phyloP scores from a whole-genome alignment of 2,888 invertebrate species.

The Spilarctia lutea region DNA sequence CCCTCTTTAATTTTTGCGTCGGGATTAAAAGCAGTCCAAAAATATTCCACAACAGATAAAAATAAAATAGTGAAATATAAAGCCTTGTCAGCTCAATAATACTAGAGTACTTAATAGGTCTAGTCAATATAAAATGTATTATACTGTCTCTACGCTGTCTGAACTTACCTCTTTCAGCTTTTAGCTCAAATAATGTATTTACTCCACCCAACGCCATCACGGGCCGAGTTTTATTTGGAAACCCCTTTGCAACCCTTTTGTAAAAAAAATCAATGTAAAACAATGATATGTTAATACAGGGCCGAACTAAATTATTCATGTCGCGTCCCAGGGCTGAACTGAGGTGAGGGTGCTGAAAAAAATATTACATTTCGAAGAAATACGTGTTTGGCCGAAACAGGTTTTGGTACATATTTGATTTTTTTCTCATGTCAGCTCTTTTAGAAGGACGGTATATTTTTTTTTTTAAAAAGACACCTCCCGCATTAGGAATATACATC shows the following conservation, averaged over 20 bases:
- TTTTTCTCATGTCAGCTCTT: background rate
- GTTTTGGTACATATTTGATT: constrained; percentile 8
- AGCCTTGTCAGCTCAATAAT: background rate
- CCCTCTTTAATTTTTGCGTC: too few relatives aligned
- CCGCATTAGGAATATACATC: too few relatives aligned
- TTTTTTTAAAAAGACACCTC: too few relatives aligned
- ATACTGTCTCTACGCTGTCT: background rate
- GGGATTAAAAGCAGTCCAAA: too few relatives aligned
- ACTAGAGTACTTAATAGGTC: background rate
- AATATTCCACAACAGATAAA: too few relatives aligned
- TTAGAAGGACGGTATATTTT: too few relatives aligned
- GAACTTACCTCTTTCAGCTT: background rate
- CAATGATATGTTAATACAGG: constrained; percentile 53
- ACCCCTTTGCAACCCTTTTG: constrained; percentile 15
- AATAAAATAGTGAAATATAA: background rate
- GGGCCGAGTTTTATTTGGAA: background rate
- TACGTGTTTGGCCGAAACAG: constrained; percentile 10
- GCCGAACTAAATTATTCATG: constrained; percentile 58
- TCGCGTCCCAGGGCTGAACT: constrained; percentile 34
- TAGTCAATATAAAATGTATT: background rate
- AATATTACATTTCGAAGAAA: constrained; percentile 32
- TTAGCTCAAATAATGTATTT: constrained; percentile 11
- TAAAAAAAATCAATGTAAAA: constrained; percentile 46
- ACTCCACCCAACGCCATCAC: background rate
- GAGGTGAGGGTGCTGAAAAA: constrained; percentile 48